phyloP scores from a whole-genome alignment of 2,888 invertebrate genomes.

The Nycteola revayana region DNA sequence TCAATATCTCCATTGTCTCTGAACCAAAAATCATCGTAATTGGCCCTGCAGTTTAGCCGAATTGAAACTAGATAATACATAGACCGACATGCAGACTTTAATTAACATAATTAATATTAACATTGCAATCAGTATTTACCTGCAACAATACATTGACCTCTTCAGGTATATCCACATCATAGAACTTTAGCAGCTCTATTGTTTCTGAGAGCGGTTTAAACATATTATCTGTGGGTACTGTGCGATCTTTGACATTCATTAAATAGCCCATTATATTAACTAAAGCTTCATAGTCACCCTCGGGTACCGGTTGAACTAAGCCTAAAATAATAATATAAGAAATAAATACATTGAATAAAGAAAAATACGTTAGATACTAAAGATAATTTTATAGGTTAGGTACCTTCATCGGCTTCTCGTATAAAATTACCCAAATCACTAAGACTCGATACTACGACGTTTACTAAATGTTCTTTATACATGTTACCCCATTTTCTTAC shows the following conservation, averaged over 20 bases:
- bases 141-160: constrained; percentile 95
- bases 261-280: constrained; percentile 97
- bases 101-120: no score
- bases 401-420: constrained; percentile 93
- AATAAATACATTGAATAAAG: no score
- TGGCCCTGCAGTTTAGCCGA: no score
- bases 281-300: constrained; percentile 94
- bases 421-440: constrained; percentile 94
- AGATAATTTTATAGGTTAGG: no score
- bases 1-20: no score
- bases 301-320: constrained; percentile 86
- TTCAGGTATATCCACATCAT: constrained; percentile 98
- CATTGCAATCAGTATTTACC: no score
- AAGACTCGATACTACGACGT: constrained; percentile 89
- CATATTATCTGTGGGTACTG: constrained; percentile 95
- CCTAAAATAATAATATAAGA: constrained; percentile 49
- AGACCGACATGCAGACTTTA: no score
- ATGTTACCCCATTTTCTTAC: constrained; percentile 97
- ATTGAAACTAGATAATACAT: no score
- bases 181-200: constrained; percentile 94
- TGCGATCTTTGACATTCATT: constrained; percentile 95
- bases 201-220: constrained; percentile 96
- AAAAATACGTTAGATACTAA: no score
- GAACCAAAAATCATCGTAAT: no score
- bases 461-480: constrained; percentile 97